Conservation (phyloP, 2,113 vertebrate species). For the Ursus arctos region DNA sequence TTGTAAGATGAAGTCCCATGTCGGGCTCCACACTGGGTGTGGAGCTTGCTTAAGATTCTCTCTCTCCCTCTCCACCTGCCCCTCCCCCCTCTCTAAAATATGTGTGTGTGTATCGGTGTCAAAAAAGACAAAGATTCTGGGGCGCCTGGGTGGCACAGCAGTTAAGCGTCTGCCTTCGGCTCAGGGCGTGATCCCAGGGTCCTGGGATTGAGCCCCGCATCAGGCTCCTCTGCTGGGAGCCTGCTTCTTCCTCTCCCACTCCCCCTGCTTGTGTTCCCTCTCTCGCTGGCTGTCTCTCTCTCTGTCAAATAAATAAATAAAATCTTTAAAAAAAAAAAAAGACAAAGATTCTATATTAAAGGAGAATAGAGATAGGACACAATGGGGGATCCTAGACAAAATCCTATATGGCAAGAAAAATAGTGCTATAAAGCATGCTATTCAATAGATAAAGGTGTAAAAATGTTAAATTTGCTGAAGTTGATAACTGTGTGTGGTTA, state of each 20-base stretch:
- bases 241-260: too few species aligned
- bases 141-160: too few species aligned
- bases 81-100: too few species aligned
- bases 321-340: not conserved
- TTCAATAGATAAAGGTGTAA: not conserved
- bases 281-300: too few species aligned
- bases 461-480: not conserved
- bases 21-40: not conserved
- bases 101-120: too few species aligned
- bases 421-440: not conserved
- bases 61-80: not conserved
- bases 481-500: not conserved
- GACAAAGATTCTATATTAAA: constrained; percentile 33
- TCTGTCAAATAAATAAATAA: too few species aligned
- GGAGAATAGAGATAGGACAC: not conserved
- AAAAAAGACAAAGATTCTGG: too few species aligned
- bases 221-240: too few species aligned
- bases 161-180: too few species aligned
- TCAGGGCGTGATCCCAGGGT: too few species aligned
- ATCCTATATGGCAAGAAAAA: not conserved
- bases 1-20: not conserved
- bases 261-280: too few species aligned
- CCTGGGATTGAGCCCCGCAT: too few species aligned
- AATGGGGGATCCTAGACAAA: not conserved
- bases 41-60: not conserved